Evolutionary conservation across 2,888 invertebrate species (phyloP), one percentile per base, ranked within the genome.

Genomic region (Amblyteles armatorius): DNA sequence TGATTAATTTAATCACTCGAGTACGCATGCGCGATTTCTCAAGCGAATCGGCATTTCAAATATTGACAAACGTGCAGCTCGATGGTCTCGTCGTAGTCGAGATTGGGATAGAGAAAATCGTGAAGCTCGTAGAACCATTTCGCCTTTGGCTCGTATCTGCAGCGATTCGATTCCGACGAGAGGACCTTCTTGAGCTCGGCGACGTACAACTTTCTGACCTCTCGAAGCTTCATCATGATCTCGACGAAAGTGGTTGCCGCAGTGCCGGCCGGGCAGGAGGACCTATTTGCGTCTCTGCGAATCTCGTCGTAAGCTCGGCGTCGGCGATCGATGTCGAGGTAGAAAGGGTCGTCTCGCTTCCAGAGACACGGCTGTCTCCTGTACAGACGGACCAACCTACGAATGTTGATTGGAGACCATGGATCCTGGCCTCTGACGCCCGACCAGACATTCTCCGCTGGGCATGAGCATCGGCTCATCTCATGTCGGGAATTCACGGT

Each of bases 171-270:
- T 57, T 88, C 57, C 7, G 88, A 88, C 29, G 82, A 69, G 4
- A 86, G 79, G 16, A 88, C 79, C 63, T 68, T 88, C 57, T 84
- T 87, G 44, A 90, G 79, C 67, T 91, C 89, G 29, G 69, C 48
- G 4, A 90, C 85, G 87, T 91, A 92, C 16, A 86, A 80, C 57
- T 71, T 84, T 76, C 82, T 79, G 79, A 91, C 78, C 73, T 90
- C 87, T 13, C 89, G 90, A 13, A 91, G 87, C 77, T 90, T 91
- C 87, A 91, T 82, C 73, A 91, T 88, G 33, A 91, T 88, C 78
- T 90, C 89, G 16, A 90, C 40, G 55, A 90, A 29, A 7, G 76
- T 88, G 3, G 60, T 88, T 19, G 88, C 79, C 26, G 84, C 77
- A 0, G 82, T 76, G 22, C 84, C 1, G 13, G 65, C 22, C 63